Base-by-base conservation (phyloP, 2,888 invertebrate species). In the Drosophila affinis region DNA sequence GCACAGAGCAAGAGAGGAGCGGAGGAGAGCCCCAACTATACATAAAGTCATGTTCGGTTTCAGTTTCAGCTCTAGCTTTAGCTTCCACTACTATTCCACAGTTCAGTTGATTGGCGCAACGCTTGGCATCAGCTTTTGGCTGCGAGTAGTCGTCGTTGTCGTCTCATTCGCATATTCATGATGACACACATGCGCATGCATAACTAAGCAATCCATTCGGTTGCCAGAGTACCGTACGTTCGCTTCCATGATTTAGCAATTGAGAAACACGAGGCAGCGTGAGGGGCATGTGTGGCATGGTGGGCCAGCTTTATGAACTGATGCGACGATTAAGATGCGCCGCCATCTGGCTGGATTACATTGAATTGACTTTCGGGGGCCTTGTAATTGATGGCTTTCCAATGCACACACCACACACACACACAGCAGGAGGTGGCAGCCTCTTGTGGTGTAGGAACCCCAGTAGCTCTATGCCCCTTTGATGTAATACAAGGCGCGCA, bases 151-250 rank as follows among this genome's bases (percentile, higher is more conserved):
- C 24, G 29, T 39, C 14, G 39, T 32, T 10, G 32, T 32, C 32
- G 32, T 39, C 39, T 39, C 39, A 64, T 72, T 82, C 80, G 83
- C 86, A 85, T 84, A 79, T 85, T 81, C 85, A 82, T 81, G 82
- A 72, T 78, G 78, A 78, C 69, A 75, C 70, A 75, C 76, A 75
- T 80, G 86, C 72, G 83, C 83, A 83, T 86, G 76, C 86, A 83
- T 83, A 83, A 86, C 65, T 77, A 79, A 83, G 70, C 59, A 75
- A 74, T 62, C 51, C 39, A 39, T 32, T 46, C 24, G 39, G 39
- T 14, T 39, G 39, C 52, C 56, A 47, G 32, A 4, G 10, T 24
- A 24, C 24, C 24, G 57, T 34, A 54, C 46, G 53, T 34, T 57
- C 46, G 53, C 71, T 48, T 47, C 58, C 71, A 62, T 74, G 74